phyloP scores from a whole-genome alignment of 2,797 vertebrate species.

The Oryzias sinensis region DNA sequence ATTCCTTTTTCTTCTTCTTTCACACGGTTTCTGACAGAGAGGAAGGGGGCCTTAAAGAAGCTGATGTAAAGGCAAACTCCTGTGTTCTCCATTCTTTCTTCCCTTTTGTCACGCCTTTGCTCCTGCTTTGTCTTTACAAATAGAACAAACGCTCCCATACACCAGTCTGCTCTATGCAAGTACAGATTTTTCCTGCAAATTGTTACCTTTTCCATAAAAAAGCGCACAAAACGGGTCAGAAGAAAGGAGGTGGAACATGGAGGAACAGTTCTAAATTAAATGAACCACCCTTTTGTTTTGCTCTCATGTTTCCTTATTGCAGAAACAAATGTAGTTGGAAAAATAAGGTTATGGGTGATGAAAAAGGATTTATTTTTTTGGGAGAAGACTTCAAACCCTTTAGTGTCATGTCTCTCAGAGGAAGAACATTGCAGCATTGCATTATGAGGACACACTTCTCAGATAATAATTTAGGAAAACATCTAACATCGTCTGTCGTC shows the following conservation, averaged over 20 bases:
- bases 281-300: conserved; percentile 46
- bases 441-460: background rate
- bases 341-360: background rate
- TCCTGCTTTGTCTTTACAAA: conserved; percentile 49
- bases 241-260: conserved; percentile 82
- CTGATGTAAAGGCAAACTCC: conserved; percentile 51
- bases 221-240: conserved; percentile 33
- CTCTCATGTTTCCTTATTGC: background rate
- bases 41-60: conserved; percentile 32
- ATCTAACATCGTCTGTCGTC: too few relatives aligned
- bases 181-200: conserved; percentile 36
- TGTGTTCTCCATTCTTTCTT: conserved; percentile 41
- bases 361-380: conserved; percentile 12
- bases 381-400: background rate
- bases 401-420: background rate
- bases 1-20: conserved; percentile 54
- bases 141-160: conserved; percentile 25
- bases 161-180: conserved; percentile 22
- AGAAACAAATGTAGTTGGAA: conserved; percentile 10
- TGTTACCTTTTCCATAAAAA: conserved; percentile 46
- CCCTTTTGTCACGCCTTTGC: conserved; percentile 43
- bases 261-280: conserved; percentile 77
- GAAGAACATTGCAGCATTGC: background rate
- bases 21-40: conserved; percentile 35
- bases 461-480: too few relatives aligned